Evolutionary conservation across 2,113 vertebrate species (phyloP).

Genomic region (Perognathus longimembris): DNA sequence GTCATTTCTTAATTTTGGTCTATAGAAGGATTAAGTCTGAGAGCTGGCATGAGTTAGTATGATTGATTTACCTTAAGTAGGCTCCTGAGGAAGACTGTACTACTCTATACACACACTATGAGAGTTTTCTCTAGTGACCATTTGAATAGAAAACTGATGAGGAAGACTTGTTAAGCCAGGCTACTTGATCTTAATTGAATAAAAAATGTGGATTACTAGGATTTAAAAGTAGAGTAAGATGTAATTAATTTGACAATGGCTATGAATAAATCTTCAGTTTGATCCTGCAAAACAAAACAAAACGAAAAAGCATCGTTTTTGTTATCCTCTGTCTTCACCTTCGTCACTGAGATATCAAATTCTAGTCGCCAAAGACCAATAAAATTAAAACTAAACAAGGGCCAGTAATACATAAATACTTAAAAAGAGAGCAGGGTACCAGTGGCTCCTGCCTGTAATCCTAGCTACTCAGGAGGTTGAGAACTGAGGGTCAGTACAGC

Average conservation of each 20-base stretch:
- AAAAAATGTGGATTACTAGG: conserved; percentile 14
- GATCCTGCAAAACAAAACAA: background rate
- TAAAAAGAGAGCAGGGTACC: background rate
- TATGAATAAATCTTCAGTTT: background rate
- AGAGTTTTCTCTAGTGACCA: background rate
- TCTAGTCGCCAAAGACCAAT: background rate
- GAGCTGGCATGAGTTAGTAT: background rate
- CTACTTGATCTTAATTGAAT: background rate
- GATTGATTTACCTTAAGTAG: background rate
- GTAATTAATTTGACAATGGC: conserved; percentile 25
- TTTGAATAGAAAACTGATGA: background rate
- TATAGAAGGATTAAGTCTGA: background rate
- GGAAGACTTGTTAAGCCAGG: background rate
- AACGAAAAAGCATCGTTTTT: too few relatives aligned
- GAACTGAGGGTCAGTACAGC: too few relatives aligned
- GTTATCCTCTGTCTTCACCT: background rate
- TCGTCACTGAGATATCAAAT: background rate
- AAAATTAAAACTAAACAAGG: background rate
- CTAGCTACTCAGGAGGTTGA: too few relatives aligned
- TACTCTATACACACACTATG: background rate
- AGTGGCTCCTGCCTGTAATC: too few relatives aligned
- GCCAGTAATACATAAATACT: background rate
- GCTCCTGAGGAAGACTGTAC: background rate
- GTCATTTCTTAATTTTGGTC: background rate
- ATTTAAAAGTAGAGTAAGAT: background rate